Evolutionary conservation across 2,797 vertebrate genomes (phyloP), one percentile per base, ranked within the genome.

Genomic region (Telmatherina bonti): DNA sequence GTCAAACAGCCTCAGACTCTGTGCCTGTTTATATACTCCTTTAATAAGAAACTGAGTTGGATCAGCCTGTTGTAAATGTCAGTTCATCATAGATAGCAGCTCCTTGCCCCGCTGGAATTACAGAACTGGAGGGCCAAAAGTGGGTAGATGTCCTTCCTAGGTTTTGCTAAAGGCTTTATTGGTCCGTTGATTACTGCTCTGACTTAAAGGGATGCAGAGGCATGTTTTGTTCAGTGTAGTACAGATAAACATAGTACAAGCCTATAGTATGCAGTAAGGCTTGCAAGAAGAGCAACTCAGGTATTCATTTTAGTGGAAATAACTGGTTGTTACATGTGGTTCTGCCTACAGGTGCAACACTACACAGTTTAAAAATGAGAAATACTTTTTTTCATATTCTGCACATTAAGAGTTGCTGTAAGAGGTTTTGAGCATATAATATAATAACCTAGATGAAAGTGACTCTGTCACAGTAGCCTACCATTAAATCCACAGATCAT

Each of bases 21-120:
- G 47, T 59, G 45, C 73, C 31, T 60, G 55, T 38, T n/a, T 62
- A 71, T 52, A 4, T 73, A 41, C 47, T 67, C 55, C 41, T 76
- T 72, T 84, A 86, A 87, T 83, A 58, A 86, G 83, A 33, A 85
- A 62, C 63, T 76, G 71, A 11, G 84, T 74, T 70, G 38, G 68
- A 80, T n/a, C n/a, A n/a, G 63, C 62, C 67, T 57, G 62, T 80
- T 81, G 51, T 83, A 90, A 91, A 90, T 91, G 85, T 88, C 87
- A 87, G 69, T 84, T 83, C 68, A 81, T 85, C 69, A 71, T 73
- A 10, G 33, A 67, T 74, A 69, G 68, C 77, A 63, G 74, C 61
- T 66, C 33, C 29, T 4, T 7, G 51, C 56, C 76, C 60, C 70
- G 67, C 56, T 68, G 74, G 78, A 84, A 79, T 35, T 58, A 43